These are phyloP conservation scores for Thumatha senex DNA, from an alignment of 2,888 invertebrate genomes.

Conservation along the genomic window DNA sequence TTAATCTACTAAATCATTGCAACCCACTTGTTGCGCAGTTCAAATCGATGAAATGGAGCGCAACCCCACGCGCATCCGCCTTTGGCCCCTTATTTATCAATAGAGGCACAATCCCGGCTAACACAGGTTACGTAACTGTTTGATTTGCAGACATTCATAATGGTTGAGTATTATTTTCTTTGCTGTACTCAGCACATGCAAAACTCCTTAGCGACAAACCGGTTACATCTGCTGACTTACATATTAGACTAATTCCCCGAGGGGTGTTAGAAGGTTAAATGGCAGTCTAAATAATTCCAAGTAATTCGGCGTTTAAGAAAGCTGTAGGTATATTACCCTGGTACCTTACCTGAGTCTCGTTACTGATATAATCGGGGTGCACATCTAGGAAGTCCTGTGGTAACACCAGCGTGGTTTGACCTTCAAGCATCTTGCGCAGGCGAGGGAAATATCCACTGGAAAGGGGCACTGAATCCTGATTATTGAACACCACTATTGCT, in stretches of 20 bases:
- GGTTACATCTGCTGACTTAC: too few relatives aligned
- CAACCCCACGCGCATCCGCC: background rate
- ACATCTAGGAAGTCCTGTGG: conserved; percentile 83
- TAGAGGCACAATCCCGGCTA: background rate
- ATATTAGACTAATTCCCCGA: too few relatives aligned
- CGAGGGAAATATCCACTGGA: conserved; percentile 81
- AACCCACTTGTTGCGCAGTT: background rate
- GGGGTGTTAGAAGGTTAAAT: too few relatives aligned
- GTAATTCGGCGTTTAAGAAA: too few relatives aligned
- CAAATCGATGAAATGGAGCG: background rate
- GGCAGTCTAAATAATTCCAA: too few relatives aligned
- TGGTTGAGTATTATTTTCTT: background rate
- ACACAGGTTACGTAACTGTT: background rate
- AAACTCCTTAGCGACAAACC: too few relatives aligned
- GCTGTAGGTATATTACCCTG: too few relatives aligned
- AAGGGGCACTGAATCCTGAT: conserved; percentile 81
- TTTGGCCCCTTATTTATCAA: background rate
- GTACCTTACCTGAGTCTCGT: conserved; percentile 80
- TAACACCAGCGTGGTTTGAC: conserved; percentile 75
- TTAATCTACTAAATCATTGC: too few relatives aligned
- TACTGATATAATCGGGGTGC: conserved; percentile 84
- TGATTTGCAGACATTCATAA: background rate
- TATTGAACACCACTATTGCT: conserved; percentile 84
- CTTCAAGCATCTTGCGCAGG: conserved; percentile 80
- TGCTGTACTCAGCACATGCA: too few relatives aligned